Base-by-base conservation (phyloP, 2,113 vertebrate species). In the Pteropus alecto region DNA sequence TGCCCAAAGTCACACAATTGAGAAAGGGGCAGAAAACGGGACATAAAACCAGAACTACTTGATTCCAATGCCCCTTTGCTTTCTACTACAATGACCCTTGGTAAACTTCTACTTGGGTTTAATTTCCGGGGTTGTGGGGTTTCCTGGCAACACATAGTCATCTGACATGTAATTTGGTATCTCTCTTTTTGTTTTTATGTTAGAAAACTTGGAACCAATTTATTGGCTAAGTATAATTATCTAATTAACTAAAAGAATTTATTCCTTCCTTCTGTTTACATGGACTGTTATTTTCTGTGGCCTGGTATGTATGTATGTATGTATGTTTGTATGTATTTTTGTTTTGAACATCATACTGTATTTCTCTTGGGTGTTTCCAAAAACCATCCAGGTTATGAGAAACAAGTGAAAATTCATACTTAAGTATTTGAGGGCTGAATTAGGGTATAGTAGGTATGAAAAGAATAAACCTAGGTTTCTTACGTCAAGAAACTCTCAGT, bases 201-300 rank as follows among this genome's bases (percentile, higher is more conserved):
- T 68, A 60, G 73, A 93, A 90, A 82, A 87, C 51, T 61, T 87
- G 41, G 41, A 97, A 89, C 30, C 65, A 82, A 88, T 86, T 51
- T 88, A 70, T 56, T 87, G 8, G 56, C 33, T 58, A 86, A 74
- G 41, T 89, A 35, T 85, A 96, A 63, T 86, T 84, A 81, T 56
- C 28, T 91, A 87, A 94, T 79, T 79, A 86, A 84, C 68, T 68
- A 24, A 96, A 92, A 73, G 30, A 93, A 76, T 58, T 12, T 61
- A 86, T 89, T 22, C 48, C 12, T 81, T 81, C 46, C 71, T 96
- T 95, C 51, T 24, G 28, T 87, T 92, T 86, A 46, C 30, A 76
- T 18, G 22, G n/a, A 38, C 26, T 77, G 41, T 81, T 89, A 51
- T 60, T 86, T 92, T 83, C 35, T 61, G 51, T 60, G 19, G 6